These are phyloP conservation scores for Horisme vitalbata DNA, from an alignment of 2,888 invertebrate species.

Conservation along the genomic window DNA sequence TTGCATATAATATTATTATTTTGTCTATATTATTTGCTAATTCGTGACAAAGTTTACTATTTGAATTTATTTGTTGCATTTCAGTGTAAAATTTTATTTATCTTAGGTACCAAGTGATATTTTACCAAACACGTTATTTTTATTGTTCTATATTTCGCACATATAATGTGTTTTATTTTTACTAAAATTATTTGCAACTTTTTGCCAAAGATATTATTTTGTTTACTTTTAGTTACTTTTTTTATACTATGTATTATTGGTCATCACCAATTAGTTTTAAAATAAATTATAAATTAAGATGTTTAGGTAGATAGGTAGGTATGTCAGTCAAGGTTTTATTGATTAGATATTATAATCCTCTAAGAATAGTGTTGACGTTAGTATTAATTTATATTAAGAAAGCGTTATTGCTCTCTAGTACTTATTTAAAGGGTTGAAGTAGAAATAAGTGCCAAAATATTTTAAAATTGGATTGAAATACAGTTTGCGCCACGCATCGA, in stretches of 20 bases:
- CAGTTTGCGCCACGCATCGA: constrained; percentile 1
- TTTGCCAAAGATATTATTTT: constrained; percentile 55
- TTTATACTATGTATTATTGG: not conserved
- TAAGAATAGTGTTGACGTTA: constrained; percentile 16
- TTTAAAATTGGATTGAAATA: not conserved
- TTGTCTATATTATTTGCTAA: too few species aligned
- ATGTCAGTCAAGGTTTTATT: constrained; percentile 19
- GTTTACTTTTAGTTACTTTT: constrained; percentile 15
- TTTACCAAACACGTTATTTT: constrained; percentile 26
- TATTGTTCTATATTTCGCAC: constrained; percentile 32
- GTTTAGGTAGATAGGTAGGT: constrained; percentile 18
- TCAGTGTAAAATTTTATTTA: not conserved
- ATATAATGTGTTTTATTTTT: constrained; percentile 44
- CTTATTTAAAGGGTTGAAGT: constrained; percentile 12
- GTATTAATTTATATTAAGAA: constrained; percentile 6
- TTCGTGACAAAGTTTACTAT: not conserved
- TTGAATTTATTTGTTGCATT: not conserved
- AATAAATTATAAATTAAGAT: constrained; percentile 8
- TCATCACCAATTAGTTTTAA: not conserved
- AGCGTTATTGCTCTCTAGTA: constrained; percentile 26
- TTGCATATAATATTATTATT: too few species aligned
- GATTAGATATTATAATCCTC: constrained; percentile 19
- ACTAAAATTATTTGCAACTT: constrained; percentile 17
- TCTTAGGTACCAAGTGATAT: constrained; percentile 28
- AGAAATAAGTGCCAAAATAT: constrained; percentile 22